Evolutionary conservation across 2,888 invertebrate species (phyloP).

Genomic region (Drosophila koepferae): DNA sequence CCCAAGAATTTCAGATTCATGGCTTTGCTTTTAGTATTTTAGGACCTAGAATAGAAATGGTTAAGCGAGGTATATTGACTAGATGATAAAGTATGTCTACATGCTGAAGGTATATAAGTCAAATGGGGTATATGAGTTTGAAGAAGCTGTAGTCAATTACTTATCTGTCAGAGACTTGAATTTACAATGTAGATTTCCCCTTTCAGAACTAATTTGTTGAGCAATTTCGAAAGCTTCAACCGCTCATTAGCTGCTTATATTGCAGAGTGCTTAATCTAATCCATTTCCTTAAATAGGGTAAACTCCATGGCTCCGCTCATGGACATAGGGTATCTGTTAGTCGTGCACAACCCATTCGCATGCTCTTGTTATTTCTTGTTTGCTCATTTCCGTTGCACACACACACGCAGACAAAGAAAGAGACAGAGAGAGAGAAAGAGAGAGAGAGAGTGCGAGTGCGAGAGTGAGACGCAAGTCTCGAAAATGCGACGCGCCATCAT

Average conservation of each 20-base stretch:
- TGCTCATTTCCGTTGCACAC: conserved; percentile 73
- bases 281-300: too few species aligned
- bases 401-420: conserved; percentile 9
- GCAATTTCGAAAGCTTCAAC: neutral
- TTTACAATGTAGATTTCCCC: neutral
- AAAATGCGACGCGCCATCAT: conserved; percentile 68
- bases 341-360: neutral
- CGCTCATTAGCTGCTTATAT: neutral
- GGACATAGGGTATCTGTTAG: neutral
- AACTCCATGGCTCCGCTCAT: neutral
- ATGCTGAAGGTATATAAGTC: too few species aligned
- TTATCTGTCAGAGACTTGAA: neutral
- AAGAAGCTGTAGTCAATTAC: neutral
- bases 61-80: neutral
- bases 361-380: conserved; percentile 38
- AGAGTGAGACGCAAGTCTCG: conserved; percentile 12
- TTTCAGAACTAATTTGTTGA: neutral
- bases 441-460: neutral
- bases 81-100: neutral
- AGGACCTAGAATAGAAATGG: neutral
- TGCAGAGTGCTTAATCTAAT: neutral
- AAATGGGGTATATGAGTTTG: neutral
- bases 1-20: conserved; percentile 76
- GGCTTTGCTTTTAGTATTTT: conserved; percentile 45
- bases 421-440: neutral